Base-by-base conservation (phyloP, 1,140 invertebrate species). In the Cataglyphis hispanica region DNA sequence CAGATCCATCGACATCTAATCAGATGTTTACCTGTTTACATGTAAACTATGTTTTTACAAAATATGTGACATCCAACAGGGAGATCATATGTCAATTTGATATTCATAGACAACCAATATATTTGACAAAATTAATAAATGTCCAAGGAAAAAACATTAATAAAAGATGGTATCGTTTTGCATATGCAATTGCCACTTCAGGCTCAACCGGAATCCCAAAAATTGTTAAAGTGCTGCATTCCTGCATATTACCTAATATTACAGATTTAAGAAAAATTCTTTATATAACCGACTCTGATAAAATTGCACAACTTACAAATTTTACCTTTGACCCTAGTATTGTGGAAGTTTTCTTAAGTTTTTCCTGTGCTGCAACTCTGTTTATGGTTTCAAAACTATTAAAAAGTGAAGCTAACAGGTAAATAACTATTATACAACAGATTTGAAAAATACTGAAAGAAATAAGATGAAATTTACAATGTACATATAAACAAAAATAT, bases 321-420 rank as follows among this genome's bases (percentile, higher is more conserved):
- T 91, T 98, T 58, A 98, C 97, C 60, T 98, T 98, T 96, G 98
- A 98, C 94, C 98, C 98, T 11, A 97, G 97, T 66, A 96, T 98
- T 87, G 92, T 98, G 60, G 98, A 98, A 94, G 95, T 98, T 61
- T 97, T 98, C 91, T 93, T 97, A 40, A 96, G 96, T 8, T 94
- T 97, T 58, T 95, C 93, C 64, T 96, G 95, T 94, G 96, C 96
- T 61, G 96, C 96, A 22, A 96, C 96, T 50, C 92, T 98, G 2
- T 92, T 98, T 3, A 96, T 98, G 88, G 94, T 96, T 19, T 96
- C 96, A 2, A 93, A 96, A 85, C 86, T 92, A 34, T 77, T 96
- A 0, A 96, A 96, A 91, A 88, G 94, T 31, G 92, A 95, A 84
- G 90, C 96, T 31, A 74, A 91, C n/a, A 87, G 93, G 58, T 91